Conservation (phyloP, 2,888 invertebrate genomes). For the Pandemis cinnamomeana region DNA sequence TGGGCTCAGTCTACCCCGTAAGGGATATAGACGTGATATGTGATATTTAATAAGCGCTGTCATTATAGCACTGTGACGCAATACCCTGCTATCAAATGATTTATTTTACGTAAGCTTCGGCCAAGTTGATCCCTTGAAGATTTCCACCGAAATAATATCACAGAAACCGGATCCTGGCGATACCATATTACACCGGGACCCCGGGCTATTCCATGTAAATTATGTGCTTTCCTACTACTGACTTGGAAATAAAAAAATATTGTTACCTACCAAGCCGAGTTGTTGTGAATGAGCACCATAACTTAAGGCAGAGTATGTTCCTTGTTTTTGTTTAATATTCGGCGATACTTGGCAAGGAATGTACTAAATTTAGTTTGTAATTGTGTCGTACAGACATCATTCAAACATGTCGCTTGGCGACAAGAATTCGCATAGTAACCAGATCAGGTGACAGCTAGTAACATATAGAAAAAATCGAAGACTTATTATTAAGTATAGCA, state of each 20-base stretch:
- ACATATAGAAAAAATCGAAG: too few species aligned
- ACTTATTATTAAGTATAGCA: too few species aligned
- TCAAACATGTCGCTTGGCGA: too few species aligned
- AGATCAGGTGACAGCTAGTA: too few species aligned
- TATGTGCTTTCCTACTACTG: conserved; percentile 4
- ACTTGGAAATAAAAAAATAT: neutral
- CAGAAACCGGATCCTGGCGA: conserved; percentile 6
- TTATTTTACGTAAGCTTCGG: neutral
- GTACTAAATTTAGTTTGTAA: too few species aligned
- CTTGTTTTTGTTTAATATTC: too few species aligned
- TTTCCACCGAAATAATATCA: conserved; percentile 2
- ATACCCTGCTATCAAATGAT: neutral
- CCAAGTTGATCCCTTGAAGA: neutral
- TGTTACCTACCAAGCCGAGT: neutral
- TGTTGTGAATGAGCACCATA: neutral
- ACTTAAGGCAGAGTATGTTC: neutral
- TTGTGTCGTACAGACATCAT: too few species aligned
- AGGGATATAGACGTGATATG: too few species aligned
- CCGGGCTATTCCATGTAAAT: conserved; percentile 4
- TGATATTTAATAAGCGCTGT: neutral
- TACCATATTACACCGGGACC: conserved; percentile 4
- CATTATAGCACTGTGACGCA: neutral
- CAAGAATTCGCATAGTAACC: too few species aligned
- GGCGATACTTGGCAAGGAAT: too few species aligned
- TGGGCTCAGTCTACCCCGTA: too few species aligned